Percentiles rank a stretch among this genome's conserved stretches.
phyloP scores from a whole-genome alignment of 2,113 vertebrate genomes.

The Muntiacus muntjak region DNA sequence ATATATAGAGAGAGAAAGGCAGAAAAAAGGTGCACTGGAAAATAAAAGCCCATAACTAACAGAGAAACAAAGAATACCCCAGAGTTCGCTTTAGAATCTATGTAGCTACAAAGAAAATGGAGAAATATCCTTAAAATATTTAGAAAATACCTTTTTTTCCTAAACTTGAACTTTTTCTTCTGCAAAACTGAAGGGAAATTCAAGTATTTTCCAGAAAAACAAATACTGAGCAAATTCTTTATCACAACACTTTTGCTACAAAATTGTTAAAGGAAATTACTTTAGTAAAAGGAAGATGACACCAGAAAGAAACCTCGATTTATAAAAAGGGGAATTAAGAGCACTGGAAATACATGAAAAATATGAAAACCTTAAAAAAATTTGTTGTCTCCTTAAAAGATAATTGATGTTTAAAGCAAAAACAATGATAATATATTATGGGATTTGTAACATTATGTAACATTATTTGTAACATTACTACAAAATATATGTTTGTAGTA shows the following conservation, averaged over 20 bases:
- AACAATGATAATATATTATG: no score
- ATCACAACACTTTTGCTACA: accelerated
- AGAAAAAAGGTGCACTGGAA: background rate
- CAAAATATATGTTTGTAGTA: background rate
- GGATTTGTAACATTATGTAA: background rate
- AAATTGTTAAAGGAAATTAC: background rate
- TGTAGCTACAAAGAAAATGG: background rate
- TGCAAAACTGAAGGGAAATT: background rate
- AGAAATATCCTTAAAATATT: background rate
- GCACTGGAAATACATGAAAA: background rate
- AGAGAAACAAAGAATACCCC: background rate
- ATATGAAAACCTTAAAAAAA: background rate
- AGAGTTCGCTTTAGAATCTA: background rate
- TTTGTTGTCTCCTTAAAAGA: background rate
- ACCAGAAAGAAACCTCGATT: background rate
- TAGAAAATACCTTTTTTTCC: background rate
- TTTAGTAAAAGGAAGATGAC: background rate
- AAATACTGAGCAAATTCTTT: background rate
- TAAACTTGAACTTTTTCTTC: background rate
- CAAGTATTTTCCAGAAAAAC: background rate
- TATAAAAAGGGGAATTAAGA: background rate
- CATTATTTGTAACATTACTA: background rate
- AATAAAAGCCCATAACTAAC: background rate
- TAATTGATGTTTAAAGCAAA: background rate
- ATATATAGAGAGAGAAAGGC: accelerated